phyloP scores from a whole-genome alignment of 2,113 vertebrate species.

The Epinephelus cyanopodus region DNA sequence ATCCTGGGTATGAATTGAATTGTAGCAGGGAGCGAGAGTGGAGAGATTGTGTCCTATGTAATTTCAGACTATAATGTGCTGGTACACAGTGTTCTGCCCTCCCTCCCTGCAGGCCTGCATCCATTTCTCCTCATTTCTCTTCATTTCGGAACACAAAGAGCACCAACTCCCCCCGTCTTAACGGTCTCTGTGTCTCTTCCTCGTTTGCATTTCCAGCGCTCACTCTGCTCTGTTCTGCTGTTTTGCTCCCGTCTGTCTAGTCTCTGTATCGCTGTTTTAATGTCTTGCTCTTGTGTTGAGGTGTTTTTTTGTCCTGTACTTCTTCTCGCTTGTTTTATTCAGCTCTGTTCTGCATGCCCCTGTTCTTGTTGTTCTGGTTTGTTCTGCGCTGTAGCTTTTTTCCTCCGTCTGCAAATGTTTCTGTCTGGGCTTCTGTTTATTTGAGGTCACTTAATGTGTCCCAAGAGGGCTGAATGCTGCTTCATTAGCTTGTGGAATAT shows the following conservation, averaged over 20 bases:
- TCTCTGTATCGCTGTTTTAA: neutral
- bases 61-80: constrained; percentile 66
- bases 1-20: constrained; percentile 48
- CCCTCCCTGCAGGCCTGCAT: constrained; percentile 39
- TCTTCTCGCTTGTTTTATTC: constrained; percentile 5
- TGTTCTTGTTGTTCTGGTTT: constrained; percentile 11
- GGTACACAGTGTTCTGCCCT: constrained; percentile 61
- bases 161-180: neutral
- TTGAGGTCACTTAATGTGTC: constrained; percentile 33
- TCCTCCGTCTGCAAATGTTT: neutral
- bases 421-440: constrained; percentile 23
- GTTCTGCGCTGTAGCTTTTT: constrained; percentile 3
- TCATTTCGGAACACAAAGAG: constrained; percentile 50
- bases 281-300: constrained; percentile 6
- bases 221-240: neutral
- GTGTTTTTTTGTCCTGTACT: neutral
- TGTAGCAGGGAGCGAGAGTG: constrained; percentile 27
- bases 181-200: neutral
- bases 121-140: constrained; percentile 57
- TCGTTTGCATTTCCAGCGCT: neutral
- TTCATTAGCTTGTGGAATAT: neutral
- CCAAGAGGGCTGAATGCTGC: neutral
- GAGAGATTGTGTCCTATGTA: constrained; percentile 55
- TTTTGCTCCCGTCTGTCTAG: neutral
- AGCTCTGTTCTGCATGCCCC: constrained; percentile 1